Conservation (phyloP, 1,140 invertebrate species). For the Drosophila grimshawi region DNA sequence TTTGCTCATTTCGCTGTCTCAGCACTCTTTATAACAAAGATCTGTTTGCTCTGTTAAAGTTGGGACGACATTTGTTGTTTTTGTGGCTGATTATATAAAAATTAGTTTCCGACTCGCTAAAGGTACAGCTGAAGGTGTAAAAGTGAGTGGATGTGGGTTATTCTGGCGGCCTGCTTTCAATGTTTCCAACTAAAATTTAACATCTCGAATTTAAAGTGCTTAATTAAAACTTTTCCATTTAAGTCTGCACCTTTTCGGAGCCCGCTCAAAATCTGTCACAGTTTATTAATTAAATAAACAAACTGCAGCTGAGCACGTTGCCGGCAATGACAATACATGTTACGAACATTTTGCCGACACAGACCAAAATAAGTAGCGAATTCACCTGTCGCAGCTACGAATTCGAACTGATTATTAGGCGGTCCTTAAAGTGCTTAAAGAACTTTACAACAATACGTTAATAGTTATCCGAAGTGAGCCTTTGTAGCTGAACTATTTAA, state of each 20-base stretch:
- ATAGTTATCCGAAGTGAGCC: background rate
- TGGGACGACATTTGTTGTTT: too few species aligned
- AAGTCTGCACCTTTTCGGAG: background rate
- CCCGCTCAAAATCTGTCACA: conserved; percentile 27
- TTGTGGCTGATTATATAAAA: background rate
- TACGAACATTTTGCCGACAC: background rate
- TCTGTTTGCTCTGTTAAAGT: too few species aligned
- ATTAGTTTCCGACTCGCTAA: background rate
- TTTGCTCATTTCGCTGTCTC: too few species aligned
- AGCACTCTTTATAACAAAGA: too few species aligned
- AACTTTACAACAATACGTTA: background rate
- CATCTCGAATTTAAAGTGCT: conserved; percentile 16
- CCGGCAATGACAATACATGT: conserved; percentile 2
- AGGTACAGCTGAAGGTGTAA: background rate
- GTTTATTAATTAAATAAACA: conserved; percentile 53
- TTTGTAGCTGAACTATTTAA: background rate
- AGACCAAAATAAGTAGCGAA: background rate
- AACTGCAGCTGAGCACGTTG: conserved; percentile 43
- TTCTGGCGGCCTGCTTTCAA: background rate
- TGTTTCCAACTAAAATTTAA: background rate
- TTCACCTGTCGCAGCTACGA: conserved; percentile 6
- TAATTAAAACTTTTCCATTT: conserved; percentile 40
- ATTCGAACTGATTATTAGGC: background rate
- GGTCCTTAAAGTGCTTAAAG: background rate
- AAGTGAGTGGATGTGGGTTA: background rate